Percentiles rank a stretch among this genome's conserved stretches.
Conservation (phyloP, 2,113 vertebrate species). For the Mirounga angustirostris region DNA sequence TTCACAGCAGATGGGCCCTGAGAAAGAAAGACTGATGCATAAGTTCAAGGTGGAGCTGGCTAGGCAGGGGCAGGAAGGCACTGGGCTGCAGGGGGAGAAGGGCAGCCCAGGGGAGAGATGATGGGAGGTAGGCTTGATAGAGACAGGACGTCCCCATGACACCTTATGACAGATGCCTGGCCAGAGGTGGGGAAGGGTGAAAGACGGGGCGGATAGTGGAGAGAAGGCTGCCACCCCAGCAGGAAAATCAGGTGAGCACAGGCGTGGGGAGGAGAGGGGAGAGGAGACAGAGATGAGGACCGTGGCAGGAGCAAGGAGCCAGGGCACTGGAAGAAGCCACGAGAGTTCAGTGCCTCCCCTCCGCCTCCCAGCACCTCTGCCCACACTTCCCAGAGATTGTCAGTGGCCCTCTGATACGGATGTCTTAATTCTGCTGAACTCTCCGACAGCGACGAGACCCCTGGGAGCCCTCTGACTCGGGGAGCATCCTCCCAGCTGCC, state of each 20-base stretch:
- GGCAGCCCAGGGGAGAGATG: background rate
- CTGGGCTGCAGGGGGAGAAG: background rate
- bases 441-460: background rate
- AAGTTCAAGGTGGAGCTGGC: background rate
- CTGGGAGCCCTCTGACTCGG: fast-evolving
- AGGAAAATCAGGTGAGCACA: background rate
- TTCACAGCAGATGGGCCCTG: background rate
- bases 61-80: background rate
- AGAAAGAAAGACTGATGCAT: background rate
- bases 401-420: background rate
- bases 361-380: background rate
- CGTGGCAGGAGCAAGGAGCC: no score
- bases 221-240: background rate
- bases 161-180: background rate
- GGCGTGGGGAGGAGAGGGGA: no score
- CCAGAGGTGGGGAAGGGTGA: background rate
- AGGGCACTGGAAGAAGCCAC: background rate
- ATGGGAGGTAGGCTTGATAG: background rate
- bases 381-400: background rate
- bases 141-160: background rate
- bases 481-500: background rate
- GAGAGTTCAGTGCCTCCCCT: fast-evolving
- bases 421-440: background rate
- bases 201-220: no score
- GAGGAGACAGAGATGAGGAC: background rate